These are phyloP conservation scores for Calameuta idolon DNA, from an alignment of 2,888 invertebrate genomes.

Conservation along the genomic window DNA sequence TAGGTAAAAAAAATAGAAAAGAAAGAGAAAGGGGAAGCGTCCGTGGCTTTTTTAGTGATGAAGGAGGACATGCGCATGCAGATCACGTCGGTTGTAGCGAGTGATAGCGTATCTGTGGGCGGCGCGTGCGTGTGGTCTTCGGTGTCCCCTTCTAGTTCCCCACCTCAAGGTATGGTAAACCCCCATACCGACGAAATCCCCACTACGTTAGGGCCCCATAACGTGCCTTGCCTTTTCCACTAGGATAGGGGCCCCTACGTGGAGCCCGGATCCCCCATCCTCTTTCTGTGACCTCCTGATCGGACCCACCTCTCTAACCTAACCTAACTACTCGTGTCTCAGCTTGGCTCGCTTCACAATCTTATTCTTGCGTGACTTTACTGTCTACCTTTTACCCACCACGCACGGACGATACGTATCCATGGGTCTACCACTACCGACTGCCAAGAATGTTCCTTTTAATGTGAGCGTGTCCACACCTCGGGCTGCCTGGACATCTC, in stretches of 20 bases:
- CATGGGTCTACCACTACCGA: not conserved
- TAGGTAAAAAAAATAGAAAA: constrained; percentile 9
- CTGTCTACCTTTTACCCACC: constrained; percentile 18
- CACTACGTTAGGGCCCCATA: not conserved
- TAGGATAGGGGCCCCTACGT: not conserved
- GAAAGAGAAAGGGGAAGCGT: constrained; percentile 12
- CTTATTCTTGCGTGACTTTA: constrained; percentile 24
- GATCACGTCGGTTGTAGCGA: constrained; percentile 65
- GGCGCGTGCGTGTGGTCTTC: constrained; percentile 66
- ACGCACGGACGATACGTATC: not conserved
- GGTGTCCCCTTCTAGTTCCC: constrained; percentile 47
- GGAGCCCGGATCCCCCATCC: constrained; percentile 10
- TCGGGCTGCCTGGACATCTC: constrained; percentile 19
- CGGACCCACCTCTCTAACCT: constrained; percentile 8
- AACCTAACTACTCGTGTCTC: constrained; percentile 6
- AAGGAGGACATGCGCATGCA: constrained; percentile 64
- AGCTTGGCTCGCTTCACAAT: constrained; percentile 8
- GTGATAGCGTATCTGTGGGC: constrained; percentile 67
- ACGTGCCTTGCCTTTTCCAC: not conserved
- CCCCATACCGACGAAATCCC: not conserved
- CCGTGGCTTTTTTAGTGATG: constrained; percentile 37
- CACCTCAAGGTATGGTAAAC: constrained; percentile 10
- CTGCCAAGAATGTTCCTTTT: constrained; percentile 30
- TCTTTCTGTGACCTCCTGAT: constrained; percentile 17
- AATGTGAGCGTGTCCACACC: constrained; percentile 33